Conservation (phyloP, 2,797 vertebrate species). For the Mormyrops attenuatus region DNA sequence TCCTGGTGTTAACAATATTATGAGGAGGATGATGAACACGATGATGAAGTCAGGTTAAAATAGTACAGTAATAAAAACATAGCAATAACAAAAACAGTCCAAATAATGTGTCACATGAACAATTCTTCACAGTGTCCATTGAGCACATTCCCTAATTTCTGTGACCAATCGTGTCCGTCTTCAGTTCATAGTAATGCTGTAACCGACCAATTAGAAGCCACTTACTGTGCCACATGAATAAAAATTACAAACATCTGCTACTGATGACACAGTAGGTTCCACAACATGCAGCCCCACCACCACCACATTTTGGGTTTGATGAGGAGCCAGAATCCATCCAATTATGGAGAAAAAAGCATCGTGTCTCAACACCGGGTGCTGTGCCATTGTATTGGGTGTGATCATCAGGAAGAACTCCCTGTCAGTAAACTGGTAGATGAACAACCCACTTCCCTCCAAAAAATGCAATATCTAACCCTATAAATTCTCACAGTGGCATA, state of each 20-base stretch:
- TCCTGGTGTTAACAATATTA: constrained; percentile 26
- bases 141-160: not conserved
- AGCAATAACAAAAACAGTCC: not conserved
- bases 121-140: not conserved
- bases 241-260: not conserved
- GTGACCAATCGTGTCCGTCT: not conserved
- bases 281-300: not conserved
- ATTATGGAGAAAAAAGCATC: not conserved
- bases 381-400: constrained; percentile 40
- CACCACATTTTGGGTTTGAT: not conserved
- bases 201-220: not conserved
- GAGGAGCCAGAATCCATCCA: not conserved
- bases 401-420: constrained; percentile 21
- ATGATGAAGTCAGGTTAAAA: not conserved
- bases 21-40: not conserved
- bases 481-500: not conserved
- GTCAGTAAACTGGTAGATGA: not conserved
- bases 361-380: constrained; percentile 32
- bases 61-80: not conserved
- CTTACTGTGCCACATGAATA: not conserved
- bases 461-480: not conserved
- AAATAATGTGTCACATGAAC: not conserved
- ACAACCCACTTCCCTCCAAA: not conserved
- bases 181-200: not conserved
- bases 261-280: not conserved